Base-by-base conservation (phyloP, 2,888 invertebrate genomes). In the Saturnia japonica region DNA sequence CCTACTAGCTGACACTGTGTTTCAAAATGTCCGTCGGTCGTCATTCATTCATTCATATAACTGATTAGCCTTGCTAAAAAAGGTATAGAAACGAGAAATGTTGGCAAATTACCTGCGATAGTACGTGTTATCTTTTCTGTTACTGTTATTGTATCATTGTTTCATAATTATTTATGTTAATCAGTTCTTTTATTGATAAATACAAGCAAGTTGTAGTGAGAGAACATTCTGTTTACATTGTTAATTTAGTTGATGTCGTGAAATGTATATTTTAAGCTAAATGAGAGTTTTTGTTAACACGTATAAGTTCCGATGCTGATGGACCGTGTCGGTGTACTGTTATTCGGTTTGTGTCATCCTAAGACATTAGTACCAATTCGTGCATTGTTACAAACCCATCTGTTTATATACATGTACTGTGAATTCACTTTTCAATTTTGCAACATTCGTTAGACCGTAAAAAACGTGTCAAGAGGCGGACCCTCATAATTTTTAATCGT, bases 391-490 rank as follows among this genome's bases (percentile, higher is more conserved):
- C 34, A 7, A 40, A 54, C 19, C n/a, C 34, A 28, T 25, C 47
- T 47, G 16, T 25, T 12, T 60, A 28, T 19, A 47, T 57, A 51
- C 25, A 34, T n/a, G 67, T 66, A 42, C 47, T 67, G 34, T 67
- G 62, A 51, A 68, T 71, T 68, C 70, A 73, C 84, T 82, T 80
- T 64, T 75, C 74, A 85, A 88, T 93, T 93, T 94, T 92, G 93
- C 91, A 94, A 94, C 85, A 87, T 83, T 88, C 91, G 88, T 86
- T 89, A 88, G 92, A 93, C 86, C 94, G 91, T 92, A 87, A 90
- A 91, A 93, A 92, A 86, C 86, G 91, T 94, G 93, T 93, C 93
- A 93, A 86, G 85, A 87, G 80, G 82, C 83, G 84, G 85, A 82
- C 86, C 84, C 85, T 72, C 67, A 67, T 67, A 67, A 60, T 69